Evolutionary conservation across 2,888 invertebrate species (phyloP).

Genomic region (Tenthredo notha): DNA sequence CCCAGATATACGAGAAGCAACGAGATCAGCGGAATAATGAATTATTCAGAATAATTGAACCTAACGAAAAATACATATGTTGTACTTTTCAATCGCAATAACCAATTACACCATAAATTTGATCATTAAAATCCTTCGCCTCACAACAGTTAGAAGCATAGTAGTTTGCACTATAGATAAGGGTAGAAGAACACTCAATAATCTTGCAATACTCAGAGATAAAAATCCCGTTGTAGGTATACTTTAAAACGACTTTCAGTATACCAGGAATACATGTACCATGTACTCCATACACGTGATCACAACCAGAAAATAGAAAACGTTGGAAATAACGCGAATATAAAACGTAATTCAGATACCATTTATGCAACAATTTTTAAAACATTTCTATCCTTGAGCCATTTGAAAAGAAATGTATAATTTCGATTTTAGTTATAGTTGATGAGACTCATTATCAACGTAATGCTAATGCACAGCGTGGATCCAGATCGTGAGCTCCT

Average conservation of each 20-base stretch:
- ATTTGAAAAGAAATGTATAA: too few relatives aligned
- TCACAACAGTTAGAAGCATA: background rate
- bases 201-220: background rate
- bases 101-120: background rate
- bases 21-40: background rate
- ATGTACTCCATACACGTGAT: background rate
- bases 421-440: too few relatives aligned
- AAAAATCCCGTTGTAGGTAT: background rate
- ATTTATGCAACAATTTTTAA: too few relatives aligned
- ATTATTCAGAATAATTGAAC: background rate
- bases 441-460: too few relatives aligned
- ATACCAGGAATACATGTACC: too few relatives aligned
- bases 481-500: too few relatives aligned
- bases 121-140: background rate
- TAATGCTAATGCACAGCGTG: too few relatives aligned
- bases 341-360: background rate
- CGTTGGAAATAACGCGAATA: background rate
- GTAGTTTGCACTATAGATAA: background rate
- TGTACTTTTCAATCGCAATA: background rate
- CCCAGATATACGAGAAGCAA: background rate
- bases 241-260: too few relatives aligned
- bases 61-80: background rate
- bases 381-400: too few relatives aligned
- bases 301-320: background rate
- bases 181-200: slow-evolving; percentile 3